Conservation (phyloP, 2,888 invertebrate genomes). For the Polymixis flavicincta region DNA sequence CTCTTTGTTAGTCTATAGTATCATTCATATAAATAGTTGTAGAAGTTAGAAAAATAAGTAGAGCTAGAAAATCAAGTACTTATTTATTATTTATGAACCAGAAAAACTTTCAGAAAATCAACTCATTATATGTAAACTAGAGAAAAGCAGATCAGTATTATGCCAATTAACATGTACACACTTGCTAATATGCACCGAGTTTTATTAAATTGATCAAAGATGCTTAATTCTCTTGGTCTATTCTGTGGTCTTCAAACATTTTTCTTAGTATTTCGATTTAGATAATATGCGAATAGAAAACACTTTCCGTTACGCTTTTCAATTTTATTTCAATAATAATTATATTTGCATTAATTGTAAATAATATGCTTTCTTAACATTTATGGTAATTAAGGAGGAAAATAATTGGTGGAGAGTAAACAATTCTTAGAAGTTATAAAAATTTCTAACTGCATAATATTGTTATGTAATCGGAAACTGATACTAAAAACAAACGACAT, state of each 20-base stretch:
- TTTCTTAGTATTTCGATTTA: not conserved
- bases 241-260: not conserved
- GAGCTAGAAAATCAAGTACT: not conserved
- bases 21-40: not conserved
- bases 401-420: not conserved
- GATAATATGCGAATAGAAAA: not conserved
- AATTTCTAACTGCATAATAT: constrained; percentile 21
- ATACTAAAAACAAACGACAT: constrained; percentile 22
- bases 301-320: constrained; percentile 12
- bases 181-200: not conserved
- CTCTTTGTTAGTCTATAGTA: not conserved
- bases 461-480: constrained; percentile 23
- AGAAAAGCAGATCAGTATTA: not conserved
- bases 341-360: not conserved
- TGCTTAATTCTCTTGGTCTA: not conserved
- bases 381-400: constrained; percentile 28
- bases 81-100: too few species aligned
- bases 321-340: constrained; percentile 1
- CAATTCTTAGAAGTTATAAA: constrained; percentile 31
- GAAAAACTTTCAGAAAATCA: too few species aligned
- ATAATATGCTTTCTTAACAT: constrained; percentile 32
- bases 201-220: not conserved
- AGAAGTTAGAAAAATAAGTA: not conserved
- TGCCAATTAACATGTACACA: not conserved
- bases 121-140: too few species aligned